Evolutionary conservation across 2,888 invertebrate genomes (phyloP).

Genomic region (Ennomos quercinarius): DNA sequence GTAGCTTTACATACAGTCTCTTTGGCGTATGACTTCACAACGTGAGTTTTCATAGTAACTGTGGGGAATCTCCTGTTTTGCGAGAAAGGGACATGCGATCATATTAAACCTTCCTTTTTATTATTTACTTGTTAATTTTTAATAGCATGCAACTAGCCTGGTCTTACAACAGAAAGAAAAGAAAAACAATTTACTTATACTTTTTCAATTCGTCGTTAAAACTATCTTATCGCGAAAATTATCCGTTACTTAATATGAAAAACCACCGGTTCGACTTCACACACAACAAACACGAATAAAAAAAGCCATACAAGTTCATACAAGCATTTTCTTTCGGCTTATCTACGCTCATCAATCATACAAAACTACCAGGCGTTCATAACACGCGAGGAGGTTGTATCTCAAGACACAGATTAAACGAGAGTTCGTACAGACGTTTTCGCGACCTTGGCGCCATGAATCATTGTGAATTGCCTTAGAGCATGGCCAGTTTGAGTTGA

Average conservation of each 20-base stretch:
- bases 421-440: slow-evolving; percentile 39
- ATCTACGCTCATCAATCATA: slow-evolving; percentile 52
- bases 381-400: slow-evolving; percentile 45
- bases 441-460: slow-evolving; percentile 54
- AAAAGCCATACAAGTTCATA: slow-evolving; percentile 38
- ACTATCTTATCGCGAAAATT: slow-evolving; percentile 1
- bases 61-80: too few relatives aligned
- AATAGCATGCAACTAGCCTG: too few relatives aligned
- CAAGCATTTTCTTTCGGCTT: slow-evolving; percentile 40
- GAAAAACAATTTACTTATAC: too few relatives aligned
- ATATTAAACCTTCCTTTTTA: too few relatives aligned
- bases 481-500: slow-evolving; percentile 37
- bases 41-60: too few relatives aligned
- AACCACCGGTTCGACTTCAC: slow-evolving; percentile 23
- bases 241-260: slow-evolving; percentile 20
- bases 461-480: slow-evolving; percentile 47
- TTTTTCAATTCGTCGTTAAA: neutral
- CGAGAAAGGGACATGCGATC: too few relatives aligned
- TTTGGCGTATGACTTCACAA: too few relatives aligned
- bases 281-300: slow-evolving; percentile 25
- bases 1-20: too few relatives aligned
- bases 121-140: too few relatives aligned
- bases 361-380: slow-evolving; percentile 53
- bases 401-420: slow-evolving; percentile 11
- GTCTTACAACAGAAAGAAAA: too few relatives aligned